Evolutionary conservation across 2,797 vertebrate species (phyloP).

Genomic region (Siniperca obscura): DNA sequence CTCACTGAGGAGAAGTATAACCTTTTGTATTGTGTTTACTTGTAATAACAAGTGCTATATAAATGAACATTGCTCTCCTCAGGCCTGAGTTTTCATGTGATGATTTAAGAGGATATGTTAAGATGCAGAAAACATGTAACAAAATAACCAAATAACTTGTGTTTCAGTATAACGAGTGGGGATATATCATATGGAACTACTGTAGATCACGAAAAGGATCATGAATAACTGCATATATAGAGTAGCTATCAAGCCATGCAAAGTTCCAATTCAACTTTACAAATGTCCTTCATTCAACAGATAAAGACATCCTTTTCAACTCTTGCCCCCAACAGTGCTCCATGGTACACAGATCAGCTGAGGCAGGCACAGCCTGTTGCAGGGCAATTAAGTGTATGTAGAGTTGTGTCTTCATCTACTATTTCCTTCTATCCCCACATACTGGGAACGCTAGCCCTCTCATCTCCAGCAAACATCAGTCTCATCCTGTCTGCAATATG

Average conservation of each 20-base stretch:
- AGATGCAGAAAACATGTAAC: neutral
- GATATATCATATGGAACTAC: neutral
- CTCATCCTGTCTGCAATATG: conserved; percentile 57
- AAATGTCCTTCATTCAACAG: conserved; percentile 29
- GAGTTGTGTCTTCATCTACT: conserved; percentile 26
- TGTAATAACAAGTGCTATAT: neutral
- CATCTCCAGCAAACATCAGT: conserved; percentile 69
- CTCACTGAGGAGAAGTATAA: neutral
- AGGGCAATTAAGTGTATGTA: conserved; percentile 34
- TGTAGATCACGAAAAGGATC: neutral
- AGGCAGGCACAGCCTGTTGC: conserved; percentile 65
- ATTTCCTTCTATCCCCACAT: conserved; percentile 36
- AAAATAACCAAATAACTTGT: neutral
- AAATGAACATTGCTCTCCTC: neutral
- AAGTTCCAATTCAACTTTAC: neutral
- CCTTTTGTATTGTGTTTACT: neutral
- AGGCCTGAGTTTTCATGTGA: neutral
- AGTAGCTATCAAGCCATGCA: neutral
- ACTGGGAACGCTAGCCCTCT: conserved; percentile 52
- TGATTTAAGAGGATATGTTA: neutral
- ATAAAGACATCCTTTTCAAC: conserved; percentile 44
- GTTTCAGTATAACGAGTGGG: neutral
- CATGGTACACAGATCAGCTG: conserved; percentile 20
- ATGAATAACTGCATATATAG: neutral
- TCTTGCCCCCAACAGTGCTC: conserved; percentile 29